phyloP scores from a whole-genome alignment of 2,888 invertebrate species.

The Himalopsyche tibetana region DNA sequence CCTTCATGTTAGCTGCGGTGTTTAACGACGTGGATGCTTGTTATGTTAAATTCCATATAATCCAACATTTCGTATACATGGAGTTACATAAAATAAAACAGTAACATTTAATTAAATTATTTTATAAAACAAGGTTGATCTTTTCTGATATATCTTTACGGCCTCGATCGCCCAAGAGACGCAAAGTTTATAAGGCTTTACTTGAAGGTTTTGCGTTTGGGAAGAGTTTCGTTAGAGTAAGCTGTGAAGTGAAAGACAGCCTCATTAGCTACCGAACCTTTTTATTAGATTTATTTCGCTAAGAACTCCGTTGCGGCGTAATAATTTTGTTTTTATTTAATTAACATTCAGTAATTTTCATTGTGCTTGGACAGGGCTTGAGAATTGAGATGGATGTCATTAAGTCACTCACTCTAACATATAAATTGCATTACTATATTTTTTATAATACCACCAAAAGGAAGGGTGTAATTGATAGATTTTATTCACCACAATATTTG shows the following conservation, averaged over 20 bases:
- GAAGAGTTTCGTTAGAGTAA: neutral
- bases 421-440: too few species aligned
- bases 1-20: too few species aligned
- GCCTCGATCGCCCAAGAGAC: neutral
- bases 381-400: slow-evolving; percentile 2
- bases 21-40: too few species aligned
- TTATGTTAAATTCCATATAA: too few species aligned
- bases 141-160: slow-evolving; percentile 1
- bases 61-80: too few species aligned
- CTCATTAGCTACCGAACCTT: slow-evolving; percentile 37
- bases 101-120: too few species aligned
- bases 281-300: slow-evolving; percentile 18
- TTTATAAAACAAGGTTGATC: neutral
- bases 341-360: slow-evolving; percentile 9
- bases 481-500: too few species aligned
- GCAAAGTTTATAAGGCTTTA: neutral
- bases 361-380: slow-evolving; percentile 9
- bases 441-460: too few species aligned
- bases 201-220: neutral
- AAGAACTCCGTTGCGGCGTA: neutral
- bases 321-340: slow-evolving; percentile 13
- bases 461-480: too few species aligned
- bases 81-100: too few species aligned
- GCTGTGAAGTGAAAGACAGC: slow-evolving; percentile 7
- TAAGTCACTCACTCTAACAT: neutral